phyloP scores from a whole-genome alignment of 2,797 vertebrate genomes.

The Gymnocypris eckloni region DNA sequence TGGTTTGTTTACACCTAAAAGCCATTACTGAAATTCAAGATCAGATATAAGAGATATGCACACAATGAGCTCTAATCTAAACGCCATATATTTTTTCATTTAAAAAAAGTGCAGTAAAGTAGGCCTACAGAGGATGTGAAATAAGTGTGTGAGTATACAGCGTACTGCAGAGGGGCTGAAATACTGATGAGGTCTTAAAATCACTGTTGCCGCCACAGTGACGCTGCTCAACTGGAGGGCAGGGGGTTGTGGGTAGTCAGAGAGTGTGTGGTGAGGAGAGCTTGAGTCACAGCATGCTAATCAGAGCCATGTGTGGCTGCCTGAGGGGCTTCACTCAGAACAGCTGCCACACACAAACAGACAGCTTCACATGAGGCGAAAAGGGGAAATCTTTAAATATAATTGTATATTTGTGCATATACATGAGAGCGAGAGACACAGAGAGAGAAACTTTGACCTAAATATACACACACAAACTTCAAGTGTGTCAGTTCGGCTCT shows the following conservation, averaged over 20 bases:
- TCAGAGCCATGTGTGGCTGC: slow-evolving; percentile 80
- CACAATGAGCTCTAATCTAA: background rate
- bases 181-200: slow-evolving; percentile 79
- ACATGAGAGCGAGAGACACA: background rate
- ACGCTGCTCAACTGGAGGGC: slow-evolving; percentile 75
- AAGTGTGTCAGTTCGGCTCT: slow-evolving; percentile 50
- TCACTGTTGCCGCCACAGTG: slow-evolving; percentile 79
- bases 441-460: slow-evolving; percentile 3
- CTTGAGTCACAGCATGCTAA: slow-evolving; percentile 80
- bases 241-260: slow-evolving; percentile 73
- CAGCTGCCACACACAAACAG: slow-evolving; percentile 72
- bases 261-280: slow-evolving; percentile 62
- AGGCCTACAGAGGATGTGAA: background rate
- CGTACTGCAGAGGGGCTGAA: slow-evolving; percentile 50
- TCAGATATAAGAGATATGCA: background rate
- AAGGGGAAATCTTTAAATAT: slow-evolving; percentile 15
- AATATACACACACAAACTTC: background rate
- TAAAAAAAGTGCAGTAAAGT: background rate
- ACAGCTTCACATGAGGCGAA: slow-evolving; percentile 30
- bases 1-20: background rate
- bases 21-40: background rate
- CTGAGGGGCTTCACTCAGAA: slow-evolving; percentile 64
- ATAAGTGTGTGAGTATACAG: slow-evolving; percentile 3
- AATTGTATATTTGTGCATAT: slow-evolving; percentile 25
- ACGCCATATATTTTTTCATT: background rate